phyloP scores from a whole-genome alignment of 2,113 vertebrate species.

The Melanerpes formicivorus region DNA sequence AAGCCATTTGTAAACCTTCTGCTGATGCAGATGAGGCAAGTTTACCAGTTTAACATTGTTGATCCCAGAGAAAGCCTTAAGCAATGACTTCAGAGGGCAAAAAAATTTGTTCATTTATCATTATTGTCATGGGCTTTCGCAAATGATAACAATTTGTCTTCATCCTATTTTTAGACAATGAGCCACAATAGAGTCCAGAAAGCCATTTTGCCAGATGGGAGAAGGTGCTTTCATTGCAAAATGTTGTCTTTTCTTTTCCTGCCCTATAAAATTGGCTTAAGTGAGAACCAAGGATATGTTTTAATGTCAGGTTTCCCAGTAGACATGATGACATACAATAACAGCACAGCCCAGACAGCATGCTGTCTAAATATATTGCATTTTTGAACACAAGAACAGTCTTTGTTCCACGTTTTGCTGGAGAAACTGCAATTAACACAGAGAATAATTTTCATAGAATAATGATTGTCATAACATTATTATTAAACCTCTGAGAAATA shows the following conservation, averaged over 20 bases:
- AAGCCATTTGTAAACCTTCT: constrained; percentile 90
- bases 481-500: background rate
- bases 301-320: constrained; percentile 82
- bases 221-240: constrained; percentile 90
- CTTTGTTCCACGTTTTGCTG: constrained; percentile 60
- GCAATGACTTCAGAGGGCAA: constrained; percentile 98
- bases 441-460: constrained; percentile 42
- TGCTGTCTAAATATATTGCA: constrained; percentile 51
- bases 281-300: constrained; percentile 85
- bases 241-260: constrained; percentile 85
- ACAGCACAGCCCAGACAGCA: constrained; percentile 42
- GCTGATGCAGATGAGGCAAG: constrained; percentile 89
- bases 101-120: constrained; percentile 99
- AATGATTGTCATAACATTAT: background rate
- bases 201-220: constrained; percentile 98
- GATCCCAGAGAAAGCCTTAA: constrained; percentile 94
- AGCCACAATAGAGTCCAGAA: constrained; percentile 94
- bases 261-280: constrained; percentile 86
- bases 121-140: constrained; percentile 99
- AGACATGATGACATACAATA: constrained; percentile 76
- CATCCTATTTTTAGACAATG: constrained; percentile 99
- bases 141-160: constrained; percentile 99
- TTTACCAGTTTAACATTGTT: constrained; percentile 90
- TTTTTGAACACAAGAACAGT: constrained; percentile 45
- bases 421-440: constrained; percentile 10